A percentile compares a stretch with the other conserved stretches of the same genome.
phyloP scores from a whole-genome alignment of 2,113 vertebrate species.

The Argyrosomus japonicus region DNA sequence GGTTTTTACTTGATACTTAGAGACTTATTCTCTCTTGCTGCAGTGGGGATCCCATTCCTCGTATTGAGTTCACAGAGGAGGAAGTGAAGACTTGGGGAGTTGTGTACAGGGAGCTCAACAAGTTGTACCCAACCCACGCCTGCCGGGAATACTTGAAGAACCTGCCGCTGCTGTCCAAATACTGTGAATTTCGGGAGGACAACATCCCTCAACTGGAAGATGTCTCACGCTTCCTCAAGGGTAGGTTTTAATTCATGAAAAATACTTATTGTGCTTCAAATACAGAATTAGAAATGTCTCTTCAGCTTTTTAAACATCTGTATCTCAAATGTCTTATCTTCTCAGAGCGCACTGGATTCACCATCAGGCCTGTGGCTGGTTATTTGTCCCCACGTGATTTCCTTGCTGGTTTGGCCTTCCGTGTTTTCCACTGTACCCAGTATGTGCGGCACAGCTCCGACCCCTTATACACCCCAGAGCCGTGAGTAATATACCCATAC shows the following conservation, averaged over 20 bases:
- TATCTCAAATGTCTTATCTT: constrained; percentile 37
- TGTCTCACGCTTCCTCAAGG: constrained; percentile 94
- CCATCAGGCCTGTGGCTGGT: constrained; percentile 95
- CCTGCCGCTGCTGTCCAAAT: constrained; percentile 92
- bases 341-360: constrained; percentile 94
- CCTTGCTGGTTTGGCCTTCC: constrained; percentile 96
- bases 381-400: constrained; percentile 97
- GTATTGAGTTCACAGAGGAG: constrained; percentile 94
- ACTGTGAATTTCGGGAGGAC: constrained; percentile 95
- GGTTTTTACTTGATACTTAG: neutral
- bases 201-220: constrained; percentile 98
- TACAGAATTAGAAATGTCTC: neutral
- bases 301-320: neutral
- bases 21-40: neutral
- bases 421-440: constrained; percentile 98
- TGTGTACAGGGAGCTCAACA: constrained; percentile 94
- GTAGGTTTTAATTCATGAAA: constrained; percentile 69
- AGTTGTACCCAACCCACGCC: constrained; percentile 94
- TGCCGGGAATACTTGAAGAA: constrained; percentile 97
- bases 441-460: constrained; percentile 97
- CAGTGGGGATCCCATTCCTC: constrained; percentile 93
- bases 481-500: constrained; percentile 86
- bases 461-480: constrained; percentile 98
- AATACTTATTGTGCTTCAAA: neutral
- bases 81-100: constrained; percentile 97